Conservation (phyloP, 2,797 vertebrate genomes). For the Scleropages formosus region DNA sequence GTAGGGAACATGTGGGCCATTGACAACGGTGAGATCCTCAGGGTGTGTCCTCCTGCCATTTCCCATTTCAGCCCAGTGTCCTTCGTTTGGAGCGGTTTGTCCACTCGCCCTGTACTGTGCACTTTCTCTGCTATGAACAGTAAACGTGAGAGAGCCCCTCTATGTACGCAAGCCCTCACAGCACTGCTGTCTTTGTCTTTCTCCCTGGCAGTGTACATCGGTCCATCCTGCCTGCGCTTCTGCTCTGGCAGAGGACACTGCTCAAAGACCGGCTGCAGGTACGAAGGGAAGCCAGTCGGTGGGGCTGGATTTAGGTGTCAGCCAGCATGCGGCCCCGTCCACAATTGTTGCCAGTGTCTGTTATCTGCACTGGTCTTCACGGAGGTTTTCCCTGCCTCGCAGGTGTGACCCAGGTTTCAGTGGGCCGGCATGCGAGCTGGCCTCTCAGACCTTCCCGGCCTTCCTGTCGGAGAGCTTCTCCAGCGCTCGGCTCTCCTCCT, state of each 20-base stretch:
- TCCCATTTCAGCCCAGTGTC: background rate
- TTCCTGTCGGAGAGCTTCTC: slow-evolving; percentile 94
- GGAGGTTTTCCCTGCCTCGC: slow-evolving; percentile 4
- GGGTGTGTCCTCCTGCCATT: background rate
- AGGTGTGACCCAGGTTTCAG: slow-evolving; percentile 97
- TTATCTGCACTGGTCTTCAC: background rate
- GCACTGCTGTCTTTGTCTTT: slow-evolving; percentile 26
- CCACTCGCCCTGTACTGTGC: too few species aligned
- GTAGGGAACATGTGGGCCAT: slow-evolving; percentile 90
- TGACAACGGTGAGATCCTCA: slow-evolving; percentile 65
- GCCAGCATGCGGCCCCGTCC: background rate
- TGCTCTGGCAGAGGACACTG: slow-evolving; percentile 96
- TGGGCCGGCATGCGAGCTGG: slow-evolving; percentile 90
- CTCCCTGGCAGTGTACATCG: slow-evolving; percentile 84
- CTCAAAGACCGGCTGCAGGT: slow-evolving; percentile 95
- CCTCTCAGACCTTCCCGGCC: slow-evolving; percentile 90
- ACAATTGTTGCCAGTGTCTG: background rate
- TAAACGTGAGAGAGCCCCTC: background rate
- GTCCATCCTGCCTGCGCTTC: slow-evolving; percentile 91
- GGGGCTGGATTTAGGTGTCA: background rate
- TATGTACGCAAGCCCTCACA: background rate
- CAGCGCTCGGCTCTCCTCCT: slow-evolving; percentile 89
- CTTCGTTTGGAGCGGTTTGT: background rate
- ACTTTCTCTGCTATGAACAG: background rate
- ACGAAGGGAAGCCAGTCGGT: slow-evolving; percentile 52